Conservation (phyloP, 2,797 vertebrate genomes). For the Coranthus polyacanthus region DNA sequence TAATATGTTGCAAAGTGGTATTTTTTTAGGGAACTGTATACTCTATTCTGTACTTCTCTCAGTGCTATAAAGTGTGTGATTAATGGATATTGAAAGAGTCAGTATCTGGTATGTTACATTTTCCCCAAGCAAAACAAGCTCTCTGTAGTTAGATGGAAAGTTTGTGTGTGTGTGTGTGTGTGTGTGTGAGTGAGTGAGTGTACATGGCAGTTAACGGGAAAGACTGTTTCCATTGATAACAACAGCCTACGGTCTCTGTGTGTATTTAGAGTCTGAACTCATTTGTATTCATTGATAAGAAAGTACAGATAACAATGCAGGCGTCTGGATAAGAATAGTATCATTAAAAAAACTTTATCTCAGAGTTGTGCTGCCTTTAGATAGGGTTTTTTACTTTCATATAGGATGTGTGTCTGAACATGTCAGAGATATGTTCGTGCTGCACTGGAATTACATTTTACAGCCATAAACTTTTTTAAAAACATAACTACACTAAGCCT, state of each 20-base stretch:
- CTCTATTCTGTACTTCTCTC: background rate
- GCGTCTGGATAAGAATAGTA: slow-evolving; percentile 40
- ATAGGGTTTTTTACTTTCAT: slow-evolving; percentile 22
- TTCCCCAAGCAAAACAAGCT: background rate
- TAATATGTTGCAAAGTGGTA: background rate
- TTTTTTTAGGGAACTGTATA: background rate
- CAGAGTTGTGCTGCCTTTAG: slow-evolving; percentile 11
- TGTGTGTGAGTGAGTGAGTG: background rate
- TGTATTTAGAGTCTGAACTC: slow-evolving; percentile 66
- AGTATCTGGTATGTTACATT: background rate
- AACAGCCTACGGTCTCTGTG: slow-evolving; percentile 49
- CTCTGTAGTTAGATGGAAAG: background rate
- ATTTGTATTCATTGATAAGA: slow-evolving; percentile 68
- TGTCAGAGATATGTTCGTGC: background rate
- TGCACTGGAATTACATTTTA: slow-evolving; percentile 1
- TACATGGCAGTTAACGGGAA: slow-evolving; percentile 44
- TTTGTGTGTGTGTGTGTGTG: slow-evolving; percentile 10
- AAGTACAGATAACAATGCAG: slow-evolving; percentile 49
- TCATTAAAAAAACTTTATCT: slow-evolving; percentile 44
- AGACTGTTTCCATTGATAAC: slow-evolving; percentile 79
- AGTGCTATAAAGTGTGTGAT: background rate
- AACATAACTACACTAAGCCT: too few species aligned
- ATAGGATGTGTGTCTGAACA: slow-evolving; percentile 26
- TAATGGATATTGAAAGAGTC: background rate
- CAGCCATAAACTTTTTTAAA: too few species aligned